phyloP scores from a whole-genome alignment of 2,797 vertebrate species.

The Anabacerthia variegaticeps region DNA sequence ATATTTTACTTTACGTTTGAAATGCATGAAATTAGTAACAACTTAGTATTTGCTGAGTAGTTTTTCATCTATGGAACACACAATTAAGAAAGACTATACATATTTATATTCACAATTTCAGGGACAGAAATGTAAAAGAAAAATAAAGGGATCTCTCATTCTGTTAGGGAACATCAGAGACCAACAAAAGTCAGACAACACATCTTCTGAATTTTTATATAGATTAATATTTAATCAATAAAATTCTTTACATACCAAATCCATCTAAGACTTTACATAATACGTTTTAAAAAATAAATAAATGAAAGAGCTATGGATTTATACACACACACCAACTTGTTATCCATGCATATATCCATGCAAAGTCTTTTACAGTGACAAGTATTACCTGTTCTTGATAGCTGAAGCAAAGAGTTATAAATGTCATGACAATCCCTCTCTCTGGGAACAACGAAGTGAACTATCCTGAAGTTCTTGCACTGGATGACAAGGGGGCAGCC shows the following conservation, averaged over 20 bases:
- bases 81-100: background rate
- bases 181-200: background rate
- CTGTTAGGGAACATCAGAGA: background rate
- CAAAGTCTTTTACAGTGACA: background rate
- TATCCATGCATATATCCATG: background rate
- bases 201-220: background rate
- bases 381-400: slow-evolving; percentile 87
- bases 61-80: background rate
- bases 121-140: background rate
- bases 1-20: background rate
- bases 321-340: background rate
- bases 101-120: background rate
- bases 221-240: background rate
- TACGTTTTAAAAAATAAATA: background rate
- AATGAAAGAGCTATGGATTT: background rate
- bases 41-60: background rate
- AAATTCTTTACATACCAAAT: background rate
- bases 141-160: background rate
- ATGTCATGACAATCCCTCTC: slow-evolving; percentile 97
- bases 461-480: slow-evolving; percentile 93
- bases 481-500: slow-evolving; percentile 96
- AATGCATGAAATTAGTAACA: background rate
- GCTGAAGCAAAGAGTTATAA: slow-evolving; percentile 93
- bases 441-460: slow-evolving; percentile 93
- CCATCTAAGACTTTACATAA: background rate